Base-by-base conservation (phyloP, 1,140 invertebrate genomes). In the Drosophila tropicalis region DNA sequence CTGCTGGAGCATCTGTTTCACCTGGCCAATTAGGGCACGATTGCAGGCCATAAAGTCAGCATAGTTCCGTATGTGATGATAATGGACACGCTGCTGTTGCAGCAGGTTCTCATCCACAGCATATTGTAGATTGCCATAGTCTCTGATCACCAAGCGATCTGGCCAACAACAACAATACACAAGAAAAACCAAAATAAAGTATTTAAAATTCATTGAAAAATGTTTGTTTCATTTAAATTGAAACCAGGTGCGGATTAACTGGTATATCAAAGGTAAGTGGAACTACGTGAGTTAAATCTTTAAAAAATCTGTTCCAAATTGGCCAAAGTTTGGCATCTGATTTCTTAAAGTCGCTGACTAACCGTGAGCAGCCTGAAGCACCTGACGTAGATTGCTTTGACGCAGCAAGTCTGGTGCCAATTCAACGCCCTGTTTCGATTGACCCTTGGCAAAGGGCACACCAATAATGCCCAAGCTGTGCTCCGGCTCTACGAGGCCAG, bases 401-500 rank as follows among this genome's bases (percentile, higher is more conserved):
- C 94, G 92, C 34, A 95, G 81, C 3, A 92, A 91, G n/a, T 93
- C 92, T 0, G 94, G 94, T 4, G 93, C 94, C 41, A 93, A 83
- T 57, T 93, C 94, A 2, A 95, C 94, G n/a, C 94, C 94, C 72
- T 92, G 92, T 75, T 94, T 94, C 40, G 92, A 92, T 91, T 96
- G 95, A 4, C 96, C 95, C 84, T 96, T 96, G 65, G 95, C 94
- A 81, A 96, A 96, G 29, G 95, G 95, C 44, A 96, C 95, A n/a
- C 95, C 95, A 54, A 96, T 92, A 70, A 96, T 93, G 47, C 95
- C 96, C 9, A 96, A 51, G 0, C 56, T 76, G 10, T 74, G 83
- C 5, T 70, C 66, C 34, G 41, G 64, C n/a, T 6, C 55, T 10
- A 39, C 56, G 57, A 0, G 17, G 32, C 22, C 13, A 7, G 17